A percentile compares a stretch with the other conserved stretches of the same genome.
Conservation (phyloP, 2,888 invertebrate species). For the Temnothorax rugatulus region DNA sequence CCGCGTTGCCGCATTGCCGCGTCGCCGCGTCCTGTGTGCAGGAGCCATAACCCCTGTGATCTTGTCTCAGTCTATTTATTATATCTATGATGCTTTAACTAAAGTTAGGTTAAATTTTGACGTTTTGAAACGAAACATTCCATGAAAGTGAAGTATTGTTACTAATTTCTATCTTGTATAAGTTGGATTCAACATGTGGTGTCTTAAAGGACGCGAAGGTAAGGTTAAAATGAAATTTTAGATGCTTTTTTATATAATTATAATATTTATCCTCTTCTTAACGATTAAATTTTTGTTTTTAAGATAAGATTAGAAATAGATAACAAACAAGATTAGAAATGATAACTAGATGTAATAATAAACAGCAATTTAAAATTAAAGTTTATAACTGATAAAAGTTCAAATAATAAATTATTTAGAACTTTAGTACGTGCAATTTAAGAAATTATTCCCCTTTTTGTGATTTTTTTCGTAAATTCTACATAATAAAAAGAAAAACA, state of each 20-base stretch:
- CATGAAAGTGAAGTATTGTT: background rate
- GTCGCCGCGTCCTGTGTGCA: no score
- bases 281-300: background rate
- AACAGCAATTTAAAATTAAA: background rate
- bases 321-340: background rate
- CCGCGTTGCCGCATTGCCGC: no score
- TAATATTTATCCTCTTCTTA: background rate
- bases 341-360: background rate
- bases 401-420: background rate
- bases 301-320: background rate
- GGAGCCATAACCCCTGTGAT: no score
- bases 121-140: background rate
- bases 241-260: background rate
- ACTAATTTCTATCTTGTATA: background rate
- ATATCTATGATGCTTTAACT: no score
- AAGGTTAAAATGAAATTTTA: background rate
- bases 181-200: conserved; percentile 37
- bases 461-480: background rate
- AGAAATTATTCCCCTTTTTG: background rate
- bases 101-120: background rate
- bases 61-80: no score
- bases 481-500: background rate
- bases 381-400: background rate
- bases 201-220: conserved; percentile 24
- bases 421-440: background rate